phyloP scores from a whole-genome alignment of 2,113 vertebrate species.

The Empidonax alnorum region DNA sequence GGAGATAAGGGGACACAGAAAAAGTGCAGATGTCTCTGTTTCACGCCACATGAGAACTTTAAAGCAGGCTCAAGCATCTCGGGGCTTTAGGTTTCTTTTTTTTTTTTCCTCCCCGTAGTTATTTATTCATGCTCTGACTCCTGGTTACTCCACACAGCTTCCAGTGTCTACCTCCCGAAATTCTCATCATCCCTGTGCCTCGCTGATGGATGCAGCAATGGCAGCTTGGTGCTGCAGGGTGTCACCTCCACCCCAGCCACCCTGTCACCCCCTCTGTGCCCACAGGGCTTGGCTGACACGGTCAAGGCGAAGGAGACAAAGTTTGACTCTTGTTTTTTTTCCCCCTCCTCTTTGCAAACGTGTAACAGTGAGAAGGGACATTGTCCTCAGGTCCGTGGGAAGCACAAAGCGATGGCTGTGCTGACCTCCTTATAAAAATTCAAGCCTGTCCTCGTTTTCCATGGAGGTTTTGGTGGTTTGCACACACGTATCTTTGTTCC shows the following conservation, averaged over 20 bases:
- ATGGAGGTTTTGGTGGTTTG: neutral
- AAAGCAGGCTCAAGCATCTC: neutral
- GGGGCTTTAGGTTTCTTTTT: neutral
- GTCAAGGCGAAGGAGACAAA: neutral
- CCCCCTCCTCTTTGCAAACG: neutral
- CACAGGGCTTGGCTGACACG: neutral
- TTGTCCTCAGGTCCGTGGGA: slow-evolving; percentile 44
- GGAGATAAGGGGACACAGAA: neutral
- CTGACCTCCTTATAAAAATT: slow-evolving; percentile 47
- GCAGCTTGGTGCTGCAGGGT: neutral
- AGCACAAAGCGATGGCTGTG: slow-evolving; percentile 55
- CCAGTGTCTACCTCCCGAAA: neutral
- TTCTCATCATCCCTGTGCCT: rapidly evolving
- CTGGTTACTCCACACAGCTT: neutral
- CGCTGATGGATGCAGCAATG: neutral
- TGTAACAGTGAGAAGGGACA: slow-evolving; percentile 35
- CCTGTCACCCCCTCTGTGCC: neutral
- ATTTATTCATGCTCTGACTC: neutral
- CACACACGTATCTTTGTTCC: slow-evolving; percentile 25
- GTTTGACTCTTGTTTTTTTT: neutral
- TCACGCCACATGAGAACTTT: neutral
- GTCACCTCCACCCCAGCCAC: neutral
- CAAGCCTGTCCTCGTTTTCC: slow-evolving; percentile 28
- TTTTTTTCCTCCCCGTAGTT: neutral
- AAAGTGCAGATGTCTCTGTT: neutral